Evolutionary conservation across 2,113 vertebrate genomes (phyloP).

Genomic region (Clarias batrachus): DNA sequence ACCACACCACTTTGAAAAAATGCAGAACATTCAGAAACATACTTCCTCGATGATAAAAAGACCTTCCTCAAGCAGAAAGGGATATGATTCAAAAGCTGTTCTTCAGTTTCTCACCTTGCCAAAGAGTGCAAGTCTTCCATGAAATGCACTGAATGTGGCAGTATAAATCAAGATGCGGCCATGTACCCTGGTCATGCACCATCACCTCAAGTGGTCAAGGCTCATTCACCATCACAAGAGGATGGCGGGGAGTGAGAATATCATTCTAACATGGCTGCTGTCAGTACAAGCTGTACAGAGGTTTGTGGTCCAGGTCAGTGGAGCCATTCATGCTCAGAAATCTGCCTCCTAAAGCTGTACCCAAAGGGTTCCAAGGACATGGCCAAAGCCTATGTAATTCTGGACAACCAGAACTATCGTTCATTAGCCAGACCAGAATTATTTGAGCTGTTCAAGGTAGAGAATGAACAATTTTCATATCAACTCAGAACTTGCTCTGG

Average conservation of each 20-base stretch:
- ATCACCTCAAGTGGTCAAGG: not conserved
- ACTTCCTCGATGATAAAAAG: not conserved
- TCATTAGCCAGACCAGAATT: no score
- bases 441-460: no score
- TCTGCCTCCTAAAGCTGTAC: conserved; percentile 14
- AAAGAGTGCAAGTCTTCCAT: conserved; percentile 39
- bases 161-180: conserved; percentile 1
- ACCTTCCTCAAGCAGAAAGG: no score
- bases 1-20: not conserved
- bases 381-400: no score
- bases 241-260: conserved; percentile 11
- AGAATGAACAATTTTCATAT: no score
- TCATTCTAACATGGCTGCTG: not conserved
- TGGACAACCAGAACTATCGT: no score
- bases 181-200: not conserved
- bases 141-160: conserved; percentile 35
- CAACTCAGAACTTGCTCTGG: no score
- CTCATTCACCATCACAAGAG: not conserved
- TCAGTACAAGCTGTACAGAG: conserved; percentile 22
- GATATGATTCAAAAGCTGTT: no score
- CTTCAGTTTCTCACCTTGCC: not conserved
- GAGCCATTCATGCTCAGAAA: not conserved
- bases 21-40: not conserved
- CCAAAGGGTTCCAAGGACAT: not conserved
- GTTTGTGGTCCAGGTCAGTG: conserved; percentile 15